A percentile compares a stretch with the other conserved stretches of the same genome.
Evolutionary conservation across 2,797 vertebrate species (phyloP).

Genomic region (Lycodopsis pacificus): DNA sequence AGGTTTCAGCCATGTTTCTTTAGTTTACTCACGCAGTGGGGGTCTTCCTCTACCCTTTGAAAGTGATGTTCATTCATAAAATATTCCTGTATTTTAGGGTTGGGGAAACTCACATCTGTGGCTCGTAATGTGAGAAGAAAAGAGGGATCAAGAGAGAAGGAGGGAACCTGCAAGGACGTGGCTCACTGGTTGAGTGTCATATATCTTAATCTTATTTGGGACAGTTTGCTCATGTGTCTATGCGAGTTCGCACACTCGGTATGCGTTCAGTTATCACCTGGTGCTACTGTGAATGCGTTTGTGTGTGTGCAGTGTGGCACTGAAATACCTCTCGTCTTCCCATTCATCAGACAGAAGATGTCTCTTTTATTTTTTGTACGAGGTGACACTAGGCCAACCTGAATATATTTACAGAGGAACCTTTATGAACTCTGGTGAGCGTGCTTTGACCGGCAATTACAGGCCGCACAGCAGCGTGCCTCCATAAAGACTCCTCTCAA

Average conservation of each 20-base stretch:
- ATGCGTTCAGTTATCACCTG: constrained; percentile 27
- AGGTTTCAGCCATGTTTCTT: constrained; percentile 4
- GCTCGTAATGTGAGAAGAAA: constrained; percentile 37
- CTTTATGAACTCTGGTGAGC: constrained; percentile 74
- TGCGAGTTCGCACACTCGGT: constrained; percentile 26
- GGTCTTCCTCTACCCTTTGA: constrained; percentile 6
- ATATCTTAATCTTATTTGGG: constrained; percentile 57
- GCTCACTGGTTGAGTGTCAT: constrained; percentile 55
- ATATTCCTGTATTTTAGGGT: constrained; percentile 13
- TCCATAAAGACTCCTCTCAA: constrained; percentile 65
- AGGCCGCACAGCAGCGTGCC: constrained; percentile 41
- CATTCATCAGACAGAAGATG: constrained; percentile 64
- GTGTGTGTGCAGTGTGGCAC: constrained; percentile 16
- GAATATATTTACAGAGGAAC: constrained; percentile 77
- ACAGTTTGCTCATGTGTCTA: constrained; percentile 17
- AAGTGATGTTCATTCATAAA: constrained; percentile 38
- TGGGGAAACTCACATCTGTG: constrained; percentile 19
- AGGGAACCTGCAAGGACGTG: constrained; percentile 38
- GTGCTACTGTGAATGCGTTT: constrained; percentile 11
- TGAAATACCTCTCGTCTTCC: constrained; percentile 39
- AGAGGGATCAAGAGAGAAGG: constrained; percentile 19
- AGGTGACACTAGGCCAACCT: constrained; percentile 65
- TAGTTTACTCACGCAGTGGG: not conserved
- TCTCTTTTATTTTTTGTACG: constrained; percentile 58
- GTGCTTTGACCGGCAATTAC: constrained; percentile 71